These are phyloP conservation scores for Cremastobaeus sp. DNA, from an alignment of 2,888 invertebrate species.

Conservation along the genomic window DNA sequence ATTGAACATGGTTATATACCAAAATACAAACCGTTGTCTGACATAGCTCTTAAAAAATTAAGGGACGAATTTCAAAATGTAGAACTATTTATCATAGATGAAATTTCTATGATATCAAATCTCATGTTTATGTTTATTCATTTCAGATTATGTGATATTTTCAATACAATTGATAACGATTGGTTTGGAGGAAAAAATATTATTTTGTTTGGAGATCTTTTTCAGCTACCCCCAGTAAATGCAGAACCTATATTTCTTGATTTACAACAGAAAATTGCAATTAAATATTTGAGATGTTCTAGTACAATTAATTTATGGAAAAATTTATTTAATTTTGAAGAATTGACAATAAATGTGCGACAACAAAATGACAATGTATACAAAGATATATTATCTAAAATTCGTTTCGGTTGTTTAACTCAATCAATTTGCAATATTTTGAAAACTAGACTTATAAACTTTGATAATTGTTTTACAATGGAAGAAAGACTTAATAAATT, in stretches of 20 bases:
- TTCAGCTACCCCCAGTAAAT: constrained; percentile 68
- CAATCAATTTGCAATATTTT: constrained; percentile 22
- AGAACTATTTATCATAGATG: constrained; percentile 67
- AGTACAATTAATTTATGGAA: constrained; percentile 65
- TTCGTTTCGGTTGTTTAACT: constrained; percentile 41
- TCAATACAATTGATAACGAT: constrained; percentile 60
- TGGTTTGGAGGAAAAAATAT: constrained; percentile 68
- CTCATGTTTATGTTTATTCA: neutral
- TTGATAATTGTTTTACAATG: neutral
- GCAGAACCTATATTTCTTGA: constrained; percentile 63
- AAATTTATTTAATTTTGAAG: constrained; percentile 66
- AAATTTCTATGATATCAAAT: constrained; percentile 21
- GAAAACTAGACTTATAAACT: constrained; percentile 5
- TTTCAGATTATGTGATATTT: constrained; percentile 60
- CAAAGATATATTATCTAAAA: constrained; percentile 61
- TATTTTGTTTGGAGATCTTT: constrained; percentile 68
- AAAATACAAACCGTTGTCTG: constrained; percentile 66
- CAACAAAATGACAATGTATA: constrained; percentile 62
- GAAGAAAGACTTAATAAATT: constrained; percentile 5
- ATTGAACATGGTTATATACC: constrained; percentile 67
- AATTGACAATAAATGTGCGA: constrained; percentile 68
- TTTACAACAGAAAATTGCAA: constrained; percentile 63
- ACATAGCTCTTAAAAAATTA: constrained; percentile 62
- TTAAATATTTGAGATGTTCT: constrained; percentile 62
- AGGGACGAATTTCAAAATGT: constrained; percentile 65